Base-by-base conservation (phyloP, 2,888 invertebrate genomes). In the Nesidiocoris tenuis region DNA sequence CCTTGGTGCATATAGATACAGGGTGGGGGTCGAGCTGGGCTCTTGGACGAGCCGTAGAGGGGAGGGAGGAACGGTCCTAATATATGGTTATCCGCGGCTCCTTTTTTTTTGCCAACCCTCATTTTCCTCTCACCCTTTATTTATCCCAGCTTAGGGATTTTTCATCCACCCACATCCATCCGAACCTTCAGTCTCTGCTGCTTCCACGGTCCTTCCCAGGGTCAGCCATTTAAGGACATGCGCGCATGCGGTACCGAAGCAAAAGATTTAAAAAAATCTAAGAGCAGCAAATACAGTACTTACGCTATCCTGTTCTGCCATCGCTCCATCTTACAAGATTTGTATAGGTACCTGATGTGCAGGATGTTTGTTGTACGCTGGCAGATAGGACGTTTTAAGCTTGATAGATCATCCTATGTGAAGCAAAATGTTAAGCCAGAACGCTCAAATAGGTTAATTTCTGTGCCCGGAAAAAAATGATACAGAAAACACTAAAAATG, bases 1-100 rank as follows among this genome's bases (percentile, higher is more conserved):
- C 78, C 77, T 77, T 74, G 77, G 78, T 78, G 78, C 78, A 78
- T 77, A 77, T 77, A 77, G 77, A 77, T 77, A 77, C 77, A 77
- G 74, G 74, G 74, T 19, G 25, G 66, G 74, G 74, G 76, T 54
- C 39, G 39, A 39, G 39, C 39, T 39, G 39, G 39, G 12, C 39
- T 39, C 39, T 39, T 3, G 3, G 39, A 39, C n/a, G 39, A 39
- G 39, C n/a, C n/a, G n/a, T 7, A 39, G 39, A 12, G 39, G 12
- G 39, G 12, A 39, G 39, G 12, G 39, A 39, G 12, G 39, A 12
- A 39, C 39, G 68, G 56, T 61, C 59, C 68, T 77, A 77, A 77
- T 77, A 77, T 77, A 77, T 74, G 77, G 77, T 77, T 74, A 77
- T 74, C 74, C 77, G 61, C 77, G 23, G 70, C 75, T 75, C 65